Evolutionary conservation across 1,140 invertebrate genomes (phyloP).

Genomic region (Neodiprion virginianus): DNA sequence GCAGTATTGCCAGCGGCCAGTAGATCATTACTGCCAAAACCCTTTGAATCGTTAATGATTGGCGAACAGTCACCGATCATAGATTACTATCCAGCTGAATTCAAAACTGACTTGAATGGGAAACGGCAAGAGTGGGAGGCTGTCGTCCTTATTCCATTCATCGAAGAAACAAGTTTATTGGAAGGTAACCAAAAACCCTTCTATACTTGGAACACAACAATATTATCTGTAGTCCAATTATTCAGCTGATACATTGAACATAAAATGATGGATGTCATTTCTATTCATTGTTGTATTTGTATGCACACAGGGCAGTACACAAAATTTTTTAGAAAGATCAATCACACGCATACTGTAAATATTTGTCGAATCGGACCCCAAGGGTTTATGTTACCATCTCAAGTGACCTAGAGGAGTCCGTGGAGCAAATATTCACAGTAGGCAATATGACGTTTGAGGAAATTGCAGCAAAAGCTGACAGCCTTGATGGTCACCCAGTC

Average conservation of each 20-base stretch:
- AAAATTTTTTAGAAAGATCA: too few species aligned
- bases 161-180: constrained; percentile 73
- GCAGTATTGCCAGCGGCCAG: constrained; percentile 91
- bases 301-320: neutral
- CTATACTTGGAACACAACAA: neutral
- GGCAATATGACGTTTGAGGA: too few species aligned
- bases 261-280: neutral
- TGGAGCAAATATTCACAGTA: too few species aligned
- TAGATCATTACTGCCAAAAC: constrained; percentile 77
- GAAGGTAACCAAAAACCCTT: constrained; percentile 56
- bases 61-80: constrained; percentile 83
- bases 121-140: constrained; percentile 98
- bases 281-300: neutral
- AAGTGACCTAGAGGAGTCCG: too few species aligned
- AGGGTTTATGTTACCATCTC: too few species aligned
- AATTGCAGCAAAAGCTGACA: too few species aligned
- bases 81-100: constrained; percentile 89
- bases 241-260: neutral
- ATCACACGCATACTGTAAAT: too few species aligned
- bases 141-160: constrained; percentile 95
- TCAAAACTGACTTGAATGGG: constrained; percentile 90
- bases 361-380: too few species aligned
- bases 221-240: neutral
- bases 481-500: too few species aligned
- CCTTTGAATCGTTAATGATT: constrained; percentile 86